Conservation (phyloP, 2,888 invertebrate species). For the Drosophila cyrtoloma region DNA sequence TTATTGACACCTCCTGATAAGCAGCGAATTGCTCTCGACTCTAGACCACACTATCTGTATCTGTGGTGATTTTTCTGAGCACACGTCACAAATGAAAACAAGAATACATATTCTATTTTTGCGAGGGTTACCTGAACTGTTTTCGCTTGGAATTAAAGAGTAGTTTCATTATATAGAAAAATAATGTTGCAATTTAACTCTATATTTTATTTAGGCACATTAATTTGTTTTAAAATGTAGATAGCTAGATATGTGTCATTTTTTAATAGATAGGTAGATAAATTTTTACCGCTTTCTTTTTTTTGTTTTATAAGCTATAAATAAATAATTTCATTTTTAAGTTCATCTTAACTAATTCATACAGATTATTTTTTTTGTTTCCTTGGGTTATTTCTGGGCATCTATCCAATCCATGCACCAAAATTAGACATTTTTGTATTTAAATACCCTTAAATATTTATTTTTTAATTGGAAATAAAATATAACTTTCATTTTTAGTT, state of each 20-base stretch:
- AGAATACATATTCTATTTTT: not conserved
- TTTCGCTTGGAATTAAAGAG: not conserved
- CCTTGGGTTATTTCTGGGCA: too few species aligned
- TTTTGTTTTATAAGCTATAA: not conserved
- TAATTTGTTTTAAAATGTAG: not conserved
- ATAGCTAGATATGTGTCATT: not conserved
- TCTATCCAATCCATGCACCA: too few species aligned
- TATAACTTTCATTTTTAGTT: not conserved
- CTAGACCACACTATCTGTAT: constrained; percentile 6
- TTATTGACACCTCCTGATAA: constrained; percentile 66
- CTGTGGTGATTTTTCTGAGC: constrained; percentile 40
- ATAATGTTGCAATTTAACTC: not conserved
- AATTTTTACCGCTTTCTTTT: not conserved
- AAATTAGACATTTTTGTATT: not conserved
- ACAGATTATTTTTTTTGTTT: too few species aligned
- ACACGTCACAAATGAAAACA: constrained; percentile 22
- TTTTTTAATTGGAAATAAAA: not conserved
- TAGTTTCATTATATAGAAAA: not conserved
- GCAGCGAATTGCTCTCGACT: constrained; percentile 15
- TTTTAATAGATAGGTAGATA: not conserved
- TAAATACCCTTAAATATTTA: not conserved
- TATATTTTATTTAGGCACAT: not conserved
- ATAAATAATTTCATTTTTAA: not conserved
- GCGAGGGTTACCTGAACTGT: constrained; percentile 25
- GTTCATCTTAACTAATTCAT: too few species aligned